These are phyloP conservation scores for Sanderia malayensis DNA, from an alignment of 30 jellyfish, hydroid and myxozoan species.

Conservation along the genomic window DNA sequence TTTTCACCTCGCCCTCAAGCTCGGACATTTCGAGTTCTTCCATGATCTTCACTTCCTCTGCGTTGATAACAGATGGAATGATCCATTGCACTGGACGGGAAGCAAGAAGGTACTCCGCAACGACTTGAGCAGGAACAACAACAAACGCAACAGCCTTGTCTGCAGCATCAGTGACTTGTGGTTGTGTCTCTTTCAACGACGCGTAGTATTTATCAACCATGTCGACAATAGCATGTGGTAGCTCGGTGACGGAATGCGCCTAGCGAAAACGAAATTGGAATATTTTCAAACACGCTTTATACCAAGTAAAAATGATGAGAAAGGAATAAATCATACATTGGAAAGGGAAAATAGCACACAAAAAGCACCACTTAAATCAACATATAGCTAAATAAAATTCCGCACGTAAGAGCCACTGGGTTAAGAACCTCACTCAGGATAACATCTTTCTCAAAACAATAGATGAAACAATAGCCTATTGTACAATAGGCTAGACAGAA, in stretches of 20 bases:
- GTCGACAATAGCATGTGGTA: constrained; percentile 96
- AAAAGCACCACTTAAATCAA: background rate
- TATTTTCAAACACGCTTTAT: background rate
- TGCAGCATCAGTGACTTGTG: constrained; percentile 53
- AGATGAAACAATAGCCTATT: no score
- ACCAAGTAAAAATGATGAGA: background rate
- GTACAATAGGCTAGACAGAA: no score
- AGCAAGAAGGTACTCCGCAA: constrained; percentile 78
- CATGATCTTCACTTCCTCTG: constrained; percentile 79
- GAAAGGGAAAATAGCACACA: background rate
- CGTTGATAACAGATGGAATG: constrained; percentile 68
- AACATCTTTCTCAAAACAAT: no score
- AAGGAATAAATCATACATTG: background rate
- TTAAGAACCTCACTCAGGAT: background rate
- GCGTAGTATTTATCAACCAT: constrained; percentile 88
- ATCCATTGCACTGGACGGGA: constrained; percentile 91
- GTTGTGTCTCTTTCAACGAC: constrained; percentile 45
- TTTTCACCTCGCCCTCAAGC: constrained; percentile 24
- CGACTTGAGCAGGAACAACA: constrained; percentile 98
- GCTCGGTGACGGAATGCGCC: constrained; percentile 95
- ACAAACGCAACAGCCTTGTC: constrained; percentile 97
- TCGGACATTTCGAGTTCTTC: constrained; percentile 66
- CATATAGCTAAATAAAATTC: background rate
- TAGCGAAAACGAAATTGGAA: constrained; percentile 2
- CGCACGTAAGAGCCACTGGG: background rate